Percentiles rank a stretch among this genome's conserved stretches.
Conservation (phyloP, 2,888 invertebrate genomes). For the Dicycla oo region DNA sequence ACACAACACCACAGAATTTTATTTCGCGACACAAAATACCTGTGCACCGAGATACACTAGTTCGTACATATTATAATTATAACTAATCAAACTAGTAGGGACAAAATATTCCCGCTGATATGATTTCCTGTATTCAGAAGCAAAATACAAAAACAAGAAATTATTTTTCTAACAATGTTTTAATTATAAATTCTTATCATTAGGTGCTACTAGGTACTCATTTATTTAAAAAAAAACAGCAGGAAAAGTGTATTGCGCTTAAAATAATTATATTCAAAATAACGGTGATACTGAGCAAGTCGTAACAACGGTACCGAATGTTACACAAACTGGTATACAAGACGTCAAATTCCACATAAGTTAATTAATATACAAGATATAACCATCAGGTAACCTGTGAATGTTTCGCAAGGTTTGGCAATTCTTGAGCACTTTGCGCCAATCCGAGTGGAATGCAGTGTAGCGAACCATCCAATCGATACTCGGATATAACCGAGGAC, state of each 20-base stretch:
- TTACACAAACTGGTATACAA: background rate
- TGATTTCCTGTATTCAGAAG: background rate
- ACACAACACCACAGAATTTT: too few species aligned
- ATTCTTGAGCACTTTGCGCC: constrained; percentile 54
- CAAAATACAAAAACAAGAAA: too few species aligned
- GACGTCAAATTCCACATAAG: background rate
- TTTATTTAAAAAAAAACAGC: background rate
- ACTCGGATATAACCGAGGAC: constrained; percentile 51
- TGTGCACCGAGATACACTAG: too few species aligned
- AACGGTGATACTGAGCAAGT: background rate
- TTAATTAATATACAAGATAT: background rate
- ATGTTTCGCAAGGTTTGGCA: constrained; percentile 47
- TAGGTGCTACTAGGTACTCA: background rate
- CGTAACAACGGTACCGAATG: constrained; percentile 1
- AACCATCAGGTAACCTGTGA: constrained; percentile 28
- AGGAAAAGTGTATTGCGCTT: background rate
- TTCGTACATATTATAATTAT: too few species aligned
- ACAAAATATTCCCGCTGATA: background rate
- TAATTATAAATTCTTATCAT: background rate
- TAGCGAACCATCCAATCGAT: constrained; percentile 54
- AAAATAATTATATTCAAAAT: background rate
- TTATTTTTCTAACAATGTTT: too few species aligned
- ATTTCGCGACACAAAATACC: too few species aligned
- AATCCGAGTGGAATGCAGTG: constrained; percentile 53
- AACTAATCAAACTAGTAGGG: too few species aligned